Base-by-base conservation (phyloP, 2,888 invertebrate species). In the Lysandra coridon region DNA sequence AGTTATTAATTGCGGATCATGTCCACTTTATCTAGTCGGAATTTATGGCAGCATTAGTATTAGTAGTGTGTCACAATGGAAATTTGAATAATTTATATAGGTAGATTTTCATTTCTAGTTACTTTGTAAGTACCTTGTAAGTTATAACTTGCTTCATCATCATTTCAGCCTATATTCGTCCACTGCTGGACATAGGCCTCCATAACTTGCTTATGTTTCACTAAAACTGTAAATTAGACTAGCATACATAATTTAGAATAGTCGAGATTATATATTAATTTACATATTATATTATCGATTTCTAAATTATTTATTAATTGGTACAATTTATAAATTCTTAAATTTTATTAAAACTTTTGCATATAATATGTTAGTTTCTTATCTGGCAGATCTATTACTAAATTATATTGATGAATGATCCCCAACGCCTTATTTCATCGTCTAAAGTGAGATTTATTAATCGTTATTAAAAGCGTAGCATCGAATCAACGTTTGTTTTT, bases 1-100 rank as follows among this genome's bases (percentile, higher is more conserved):
- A 89, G 85, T 87, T 87, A 86, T 86, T 86, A 80, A 81, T 73
- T 73, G 69, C 57, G 53, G 44, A 69, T 49, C 53, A 23, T 44
- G 69, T 78, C 73, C 30, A 37, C 33, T 64, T 57, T 57, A 73
- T 78, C 57, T 37, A 53, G 69, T 23, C 37, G 33, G 49, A 74
- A 57, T 75, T 74, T 79, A 37, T 75, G 30, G n/a, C 33, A 64
- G 62, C 17, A 5, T 74, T 74, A 40, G 73, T 73, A 40, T 73
- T 73, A 74, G n/a, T 44, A 23, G 40, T 23, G 10, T 44, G 23
- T 23, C n/a, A 74, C 12, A 74, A 44, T 23, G 10, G 44, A 74
- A 10, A 44, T 74, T 74, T 40, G n/a, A 74, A 74, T 74, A 44
- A 73, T 17, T 23, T 23, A 23, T 23, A 23, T 23, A 23, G 23